Evolutionary conservation across 2,888 invertebrate species (phyloP).

Genomic region (Ceramica pisi): DNA sequence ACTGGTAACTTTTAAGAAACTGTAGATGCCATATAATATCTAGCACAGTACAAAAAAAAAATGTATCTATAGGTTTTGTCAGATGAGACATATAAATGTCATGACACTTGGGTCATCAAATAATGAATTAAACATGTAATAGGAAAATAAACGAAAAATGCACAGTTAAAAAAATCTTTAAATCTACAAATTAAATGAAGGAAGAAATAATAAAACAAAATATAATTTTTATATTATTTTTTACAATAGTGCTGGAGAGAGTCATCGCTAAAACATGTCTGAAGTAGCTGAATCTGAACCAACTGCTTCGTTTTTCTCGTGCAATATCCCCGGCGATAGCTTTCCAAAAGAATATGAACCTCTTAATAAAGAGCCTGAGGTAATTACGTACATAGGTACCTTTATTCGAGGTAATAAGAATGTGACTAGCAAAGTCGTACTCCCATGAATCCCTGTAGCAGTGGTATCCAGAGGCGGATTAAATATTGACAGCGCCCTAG

Average conservation of each 20-base stretch:
- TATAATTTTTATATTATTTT: constrained; percentile 53
- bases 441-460: not conserved
- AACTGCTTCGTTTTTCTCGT: constrained; percentile 28
- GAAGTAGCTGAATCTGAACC: constrained; percentile 43
- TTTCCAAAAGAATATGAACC: constrained; percentile 58
- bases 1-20: not conserved
- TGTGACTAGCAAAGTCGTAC: not conserved
- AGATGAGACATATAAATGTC: not conserved
- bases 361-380: constrained; percentile 34
- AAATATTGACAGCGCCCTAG: too few relatives aligned
- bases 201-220: constrained; percentile 39
- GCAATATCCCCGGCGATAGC: constrained; percentile 68
- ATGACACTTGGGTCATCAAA: too few relatives aligned
- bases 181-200: constrained; percentile 51
- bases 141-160: constrained; percentile 26
- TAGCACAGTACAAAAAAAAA: not conserved
- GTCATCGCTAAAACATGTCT: constrained; percentile 59
- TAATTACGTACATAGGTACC: constrained; percentile 30
- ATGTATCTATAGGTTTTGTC: not conserved
- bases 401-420: not conserved
- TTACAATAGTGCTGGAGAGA: constrained; percentile 63
- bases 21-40: not conserved
- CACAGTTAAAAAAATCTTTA: constrained; percentile 37
- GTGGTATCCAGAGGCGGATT: too few relatives aligned
- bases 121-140: not conserved